These are phyloP conservation scores for Egretta garzetta DNA, from an alignment of 2,113 vertebrate genomes.

Conservation along the genomic window DNA sequence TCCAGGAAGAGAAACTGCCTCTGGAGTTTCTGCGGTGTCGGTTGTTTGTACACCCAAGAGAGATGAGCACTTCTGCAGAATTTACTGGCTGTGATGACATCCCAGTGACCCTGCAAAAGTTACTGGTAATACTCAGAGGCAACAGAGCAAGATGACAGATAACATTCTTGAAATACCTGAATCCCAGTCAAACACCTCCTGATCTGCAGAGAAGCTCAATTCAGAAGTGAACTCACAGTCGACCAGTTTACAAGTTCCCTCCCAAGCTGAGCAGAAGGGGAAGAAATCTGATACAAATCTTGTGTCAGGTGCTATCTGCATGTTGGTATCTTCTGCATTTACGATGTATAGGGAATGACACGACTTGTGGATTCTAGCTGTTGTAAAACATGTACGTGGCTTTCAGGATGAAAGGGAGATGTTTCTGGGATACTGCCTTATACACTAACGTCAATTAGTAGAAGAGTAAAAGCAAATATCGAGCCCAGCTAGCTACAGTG, in stretches of 20 bases:
- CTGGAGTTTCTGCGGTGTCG: not conserved
- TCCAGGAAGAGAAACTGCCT: not conserved
- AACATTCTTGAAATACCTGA: not conserved
- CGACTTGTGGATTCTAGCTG: not conserved
- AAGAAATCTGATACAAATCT: not conserved
- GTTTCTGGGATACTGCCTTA: not conserved
- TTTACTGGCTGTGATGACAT: not conserved
- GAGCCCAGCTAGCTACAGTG: not conserved
- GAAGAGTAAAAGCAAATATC: not conserved
- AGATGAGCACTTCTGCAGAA: not conserved
- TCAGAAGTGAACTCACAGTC: not conserved
- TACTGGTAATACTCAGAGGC: not conserved
- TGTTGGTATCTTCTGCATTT: not conserved
- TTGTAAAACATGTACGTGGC: accelerated
- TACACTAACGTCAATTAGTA: not conserved
- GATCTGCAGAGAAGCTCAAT: not conserved
- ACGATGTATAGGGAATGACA: not conserved
- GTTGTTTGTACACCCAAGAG: not conserved
- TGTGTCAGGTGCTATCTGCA: not conserved
- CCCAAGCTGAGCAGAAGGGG: not conserved
- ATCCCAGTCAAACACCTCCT: not conserved
- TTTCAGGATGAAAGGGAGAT: not conserved
- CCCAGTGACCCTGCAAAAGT: not conserved
- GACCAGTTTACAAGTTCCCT: not conserved
- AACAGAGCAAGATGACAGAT: not conserved